Evolutionary conservation across 1,140 invertebrate genomes (phyloP).

Genomic region (Pseudoatta argentina): DNA sequence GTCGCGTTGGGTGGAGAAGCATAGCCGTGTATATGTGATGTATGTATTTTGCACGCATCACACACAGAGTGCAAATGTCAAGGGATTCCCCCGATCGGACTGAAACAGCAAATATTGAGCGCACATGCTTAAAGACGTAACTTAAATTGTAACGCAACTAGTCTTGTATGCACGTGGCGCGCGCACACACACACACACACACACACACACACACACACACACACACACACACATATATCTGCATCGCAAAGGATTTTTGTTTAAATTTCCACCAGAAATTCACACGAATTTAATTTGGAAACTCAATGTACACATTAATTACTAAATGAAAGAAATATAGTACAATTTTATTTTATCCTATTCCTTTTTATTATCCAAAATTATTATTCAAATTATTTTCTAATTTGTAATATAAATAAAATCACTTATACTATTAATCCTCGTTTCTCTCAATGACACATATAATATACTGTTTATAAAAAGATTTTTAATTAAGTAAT

Average conservation of each 20-base stretch:
- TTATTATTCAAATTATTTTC: neutral
- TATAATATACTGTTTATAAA: neutral
- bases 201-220: neutral
- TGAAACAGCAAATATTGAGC: conserved; percentile 36
- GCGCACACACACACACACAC: neutral
- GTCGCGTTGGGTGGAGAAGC: conserved; percentile 35
- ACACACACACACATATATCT: too few relatives aligned
- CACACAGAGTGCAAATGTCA: conserved; percentile 48
- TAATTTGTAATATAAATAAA: neutral
- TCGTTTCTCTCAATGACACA: neutral
- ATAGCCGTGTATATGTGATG: conserved; percentile 2
- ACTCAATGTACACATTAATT: neutral
- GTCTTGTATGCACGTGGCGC: neutral
- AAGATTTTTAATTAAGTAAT: neutral
- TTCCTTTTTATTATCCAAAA: neutral
- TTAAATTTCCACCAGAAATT: conserved; percentile 22
- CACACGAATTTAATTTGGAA: neutral
- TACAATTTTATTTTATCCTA: neutral
- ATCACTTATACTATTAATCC: neutral
- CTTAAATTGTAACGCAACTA: conserved; percentile 22
- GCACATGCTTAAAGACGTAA: conserved; percentile 2
- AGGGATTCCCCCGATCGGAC: conserved; percentile 55
- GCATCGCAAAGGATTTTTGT: neutral
- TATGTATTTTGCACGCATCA: conserved; percentile 13
- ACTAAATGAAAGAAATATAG: neutral